Evolutionary conservation across 2,888 invertebrate genomes (phyloP), one percentile per base, ranked within the genome.

Genomic region (Anorthoa munda): DNA sequence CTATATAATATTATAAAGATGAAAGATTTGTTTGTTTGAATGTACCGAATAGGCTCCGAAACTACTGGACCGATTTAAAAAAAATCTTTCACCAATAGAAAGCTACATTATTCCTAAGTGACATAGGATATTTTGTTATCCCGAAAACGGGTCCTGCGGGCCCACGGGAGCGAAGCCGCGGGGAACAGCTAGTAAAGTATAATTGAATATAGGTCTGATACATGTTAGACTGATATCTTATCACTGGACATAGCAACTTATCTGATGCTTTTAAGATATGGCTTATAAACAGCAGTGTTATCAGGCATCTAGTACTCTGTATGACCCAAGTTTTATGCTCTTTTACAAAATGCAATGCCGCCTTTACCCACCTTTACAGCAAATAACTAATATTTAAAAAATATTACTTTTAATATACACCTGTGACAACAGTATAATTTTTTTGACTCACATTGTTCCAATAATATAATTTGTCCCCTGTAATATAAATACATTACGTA

Each of bases 181-280:
- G n/a, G n/a, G n/a, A n/a, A n/a, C n/a, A n/a, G n/a, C n/a, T n/a
- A n/a, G n/a, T 48, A 31, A 0, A n/a, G 31, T 48, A 70, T 67
- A 67, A 75, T 84, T 80, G 60, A 67, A 80, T 21, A 39, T 39
- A 9, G 39, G 9, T 9, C 39, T 23, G 9, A 39, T 80, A 46
- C 39, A n/a, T 72, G 55, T 72, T 60, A 75, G 53, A 68, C 68
- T 31, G n/a, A 61, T 73, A 79, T 82, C 77, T 83, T 70, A 72
- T 79, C 80, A 65, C n/a, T 59, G 53, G 73, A 76, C 76, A 79
- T 63, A 48, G 60, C 45, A 46, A 56, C 59, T 53, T 85, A 83
- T 83, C 86, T 48, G 71, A 85, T 79, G 79, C 86, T 85, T 79
- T 83, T 79, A 66, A 76, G 86, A 85, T 83, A 82, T 68, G 69